Evolutionary conservation across 2,113 vertebrate genomes (phyloP).

Genomic region (Leiothrix lutea): DNA sequence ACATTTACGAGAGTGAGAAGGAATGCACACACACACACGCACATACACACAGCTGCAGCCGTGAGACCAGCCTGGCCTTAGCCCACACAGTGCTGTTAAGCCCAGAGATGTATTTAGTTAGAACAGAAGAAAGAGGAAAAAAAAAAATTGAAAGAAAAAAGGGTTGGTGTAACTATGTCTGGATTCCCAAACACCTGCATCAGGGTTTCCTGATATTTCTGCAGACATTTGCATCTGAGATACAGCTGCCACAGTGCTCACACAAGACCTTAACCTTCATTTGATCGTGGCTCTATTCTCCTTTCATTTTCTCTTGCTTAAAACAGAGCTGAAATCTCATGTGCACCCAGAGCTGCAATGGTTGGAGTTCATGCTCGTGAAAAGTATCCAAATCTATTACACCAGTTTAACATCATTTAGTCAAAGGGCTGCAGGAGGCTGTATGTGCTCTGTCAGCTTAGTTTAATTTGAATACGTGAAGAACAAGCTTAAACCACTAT

Average conservation of each 20-base stretch:
- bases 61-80: conserved; percentile 31
- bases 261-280: not conserved
- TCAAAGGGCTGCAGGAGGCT: not conserved
- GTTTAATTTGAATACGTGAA: not conserved
- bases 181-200: conserved; percentile 74
- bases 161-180: conserved; percentile 40
- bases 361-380: not conserved
- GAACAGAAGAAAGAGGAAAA: not conserved
- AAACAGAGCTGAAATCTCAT: not conserved
- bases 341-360: not conserved
- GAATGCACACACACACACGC: conserved; percentile 34
- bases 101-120: conserved; percentile 3
- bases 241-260: conserved; percentile 60
- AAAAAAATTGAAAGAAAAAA: not conserved
- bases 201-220: conserved; percentile 65
- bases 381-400: not conserved
- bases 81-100: conserved; percentile 8
- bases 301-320: conserved; percentile 2
- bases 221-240: conserved; percentile 64
- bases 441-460: not conserved
- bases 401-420: not conserved
- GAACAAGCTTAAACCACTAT: not conserved
- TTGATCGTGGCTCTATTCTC: not conserved
- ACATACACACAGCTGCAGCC: conserved; percentile 61
- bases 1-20: conserved; percentile 68